Evolutionary conservation across 2,888 invertebrate genomes (phyloP).

Genomic region (Polymixis lichenea): DNA sequence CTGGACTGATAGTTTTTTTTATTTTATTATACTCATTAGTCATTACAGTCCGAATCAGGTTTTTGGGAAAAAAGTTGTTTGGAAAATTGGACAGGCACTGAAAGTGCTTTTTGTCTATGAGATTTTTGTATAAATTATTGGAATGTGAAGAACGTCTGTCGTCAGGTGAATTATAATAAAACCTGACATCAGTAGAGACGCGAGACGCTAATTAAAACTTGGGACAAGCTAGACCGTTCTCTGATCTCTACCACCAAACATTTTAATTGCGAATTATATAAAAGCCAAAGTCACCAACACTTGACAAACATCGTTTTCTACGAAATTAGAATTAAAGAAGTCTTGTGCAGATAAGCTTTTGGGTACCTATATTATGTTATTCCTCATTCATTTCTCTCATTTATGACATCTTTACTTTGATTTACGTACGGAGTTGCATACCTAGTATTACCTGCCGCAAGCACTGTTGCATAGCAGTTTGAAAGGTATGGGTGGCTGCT

Average conservation of each 20-base stretch:
- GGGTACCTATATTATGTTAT: not conserved
- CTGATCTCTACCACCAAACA: not conserved
- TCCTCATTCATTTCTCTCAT: constrained; percentile 1
- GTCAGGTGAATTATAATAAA: too few relatives aligned
- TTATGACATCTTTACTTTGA: not conserved
- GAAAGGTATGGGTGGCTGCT: not conserved
- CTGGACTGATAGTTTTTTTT: not conserved
- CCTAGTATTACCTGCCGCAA: not conserved
- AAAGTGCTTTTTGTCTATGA: too few relatives aligned
- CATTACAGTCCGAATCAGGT: too few relatives aligned
- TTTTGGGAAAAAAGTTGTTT: too few relatives aligned
- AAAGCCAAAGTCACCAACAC: not conserved
- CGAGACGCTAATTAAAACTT: not conserved
- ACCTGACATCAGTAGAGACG: too few relatives aligned
- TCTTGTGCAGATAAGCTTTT: not conserved
- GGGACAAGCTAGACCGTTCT: not conserved
- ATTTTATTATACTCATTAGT: too few relatives aligned
- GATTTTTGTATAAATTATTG: too few relatives aligned
- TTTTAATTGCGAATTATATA: not conserved
- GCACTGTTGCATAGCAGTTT: not conserved
- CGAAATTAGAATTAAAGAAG: not conserved
- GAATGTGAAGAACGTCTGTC: too few relatives aligned
- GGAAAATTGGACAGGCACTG: too few relatives aligned
- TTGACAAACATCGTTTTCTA: not conserved
- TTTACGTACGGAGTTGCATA: not conserved